Percentiles rank a stretch among this genome's conserved stretches.
These are phyloP conservation scores for Drosophila austrosaltans DNA, from an alignment of 2,888 invertebrate genomes.

Conservation along the genomic window DNA sequence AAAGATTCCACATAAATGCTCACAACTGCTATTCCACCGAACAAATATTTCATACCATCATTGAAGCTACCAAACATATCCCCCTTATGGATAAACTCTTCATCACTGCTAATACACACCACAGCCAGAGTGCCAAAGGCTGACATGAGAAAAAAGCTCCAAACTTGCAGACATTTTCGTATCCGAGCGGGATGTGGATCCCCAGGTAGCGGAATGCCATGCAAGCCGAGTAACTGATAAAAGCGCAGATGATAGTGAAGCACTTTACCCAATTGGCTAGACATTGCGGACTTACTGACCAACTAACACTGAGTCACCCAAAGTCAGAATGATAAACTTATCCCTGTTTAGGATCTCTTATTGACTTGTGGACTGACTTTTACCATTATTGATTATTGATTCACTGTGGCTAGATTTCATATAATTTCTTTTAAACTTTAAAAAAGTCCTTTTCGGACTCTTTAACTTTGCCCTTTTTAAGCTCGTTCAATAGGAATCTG, in stretches of 20 bases:
- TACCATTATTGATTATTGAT: background rate
- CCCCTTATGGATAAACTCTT: conserved; percentile 55
- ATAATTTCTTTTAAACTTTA: background rate
- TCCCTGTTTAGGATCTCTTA: conserved; percentile 7
- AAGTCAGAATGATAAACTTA: background rate
- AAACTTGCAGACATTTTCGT: conserved; percentile 40
- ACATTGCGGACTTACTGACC: conserved; percentile 44
- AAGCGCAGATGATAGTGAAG: conserved; percentile 63
- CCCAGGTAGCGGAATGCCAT: conserved; percentile 54
- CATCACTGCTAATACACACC: conserved; percentile 47
- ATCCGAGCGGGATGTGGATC: conserved; percentile 18
- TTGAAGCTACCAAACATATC: conserved; percentile 69
- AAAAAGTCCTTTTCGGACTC: too few species aligned
- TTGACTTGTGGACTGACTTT: background rate
- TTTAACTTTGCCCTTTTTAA: too few species aligned
- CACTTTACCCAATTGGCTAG: conserved; percentile 41
- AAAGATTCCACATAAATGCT: conserved; percentile 30
- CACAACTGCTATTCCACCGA: conserved; percentile 53
- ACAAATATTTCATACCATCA: conserved; percentile 65
- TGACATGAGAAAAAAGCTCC: conserved; percentile 54
- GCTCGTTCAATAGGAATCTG: too few species aligned
- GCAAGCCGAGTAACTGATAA: conserved; percentile 74
- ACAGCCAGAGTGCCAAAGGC: conserved; percentile 36
- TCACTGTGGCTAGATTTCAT: background rate
- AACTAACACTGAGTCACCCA: background rate